phyloP scores from a whole-genome alignment of 2,888 invertebrate genomes.

The Pollenia labialis region DNA sequence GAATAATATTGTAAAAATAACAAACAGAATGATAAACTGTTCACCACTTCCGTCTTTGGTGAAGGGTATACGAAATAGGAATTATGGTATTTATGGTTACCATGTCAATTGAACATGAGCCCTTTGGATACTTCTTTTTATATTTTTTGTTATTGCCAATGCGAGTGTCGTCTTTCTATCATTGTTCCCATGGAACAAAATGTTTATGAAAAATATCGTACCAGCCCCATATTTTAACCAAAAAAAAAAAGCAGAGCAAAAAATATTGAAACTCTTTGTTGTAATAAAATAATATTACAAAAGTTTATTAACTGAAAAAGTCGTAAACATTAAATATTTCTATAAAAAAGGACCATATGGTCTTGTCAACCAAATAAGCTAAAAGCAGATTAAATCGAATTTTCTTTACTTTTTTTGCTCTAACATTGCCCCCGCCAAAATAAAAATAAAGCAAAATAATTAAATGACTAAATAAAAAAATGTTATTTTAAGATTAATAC shows the following conservation, averaged over 20 bases:
- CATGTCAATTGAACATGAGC: conserved; percentile 62
- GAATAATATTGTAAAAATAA: too few species aligned
- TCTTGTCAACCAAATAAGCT: conserved; percentile 11
- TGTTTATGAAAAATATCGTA: neutral
- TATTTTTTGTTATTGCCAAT: neutral
- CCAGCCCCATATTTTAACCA: neutral
- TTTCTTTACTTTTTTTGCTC: neutral
- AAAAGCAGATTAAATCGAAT: conserved; percentile 11
- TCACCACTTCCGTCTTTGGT: too few species aligned
- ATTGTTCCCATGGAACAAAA: neutral
- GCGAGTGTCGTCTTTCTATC: neutral
- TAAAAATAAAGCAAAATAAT: neutral
- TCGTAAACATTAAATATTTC: conserved; percentile 23
- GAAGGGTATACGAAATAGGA: neutral
- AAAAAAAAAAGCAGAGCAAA: neutral
- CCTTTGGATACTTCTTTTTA: neutral
- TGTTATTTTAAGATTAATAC: neutral
- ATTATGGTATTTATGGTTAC: conserved; percentile 40
- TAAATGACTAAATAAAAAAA: neutral
- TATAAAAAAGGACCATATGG: conserved; percentile 20
- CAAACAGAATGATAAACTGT: too few species aligned
- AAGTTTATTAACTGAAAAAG: conserved; percentile 33
- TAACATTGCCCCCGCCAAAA: too few species aligned
- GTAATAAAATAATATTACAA: neutral
- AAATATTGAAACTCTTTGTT: neutral